Evolutionary conservation across 1,140 invertebrate genomes (phyloP).

Genomic region (Diorhabda carinulata): DNA sequence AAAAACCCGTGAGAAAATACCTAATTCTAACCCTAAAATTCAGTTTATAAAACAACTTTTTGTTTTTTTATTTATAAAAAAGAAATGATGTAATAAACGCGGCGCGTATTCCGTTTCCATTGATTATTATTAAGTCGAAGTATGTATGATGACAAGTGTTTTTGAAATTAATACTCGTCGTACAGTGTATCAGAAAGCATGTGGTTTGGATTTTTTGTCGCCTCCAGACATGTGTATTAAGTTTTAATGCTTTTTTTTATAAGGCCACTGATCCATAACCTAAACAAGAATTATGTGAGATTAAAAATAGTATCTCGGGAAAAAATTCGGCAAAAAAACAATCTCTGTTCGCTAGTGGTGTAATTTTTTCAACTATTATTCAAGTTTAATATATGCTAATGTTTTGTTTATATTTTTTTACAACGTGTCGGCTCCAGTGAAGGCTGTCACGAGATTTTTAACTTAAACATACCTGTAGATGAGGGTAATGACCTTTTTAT

Average conservation of each 20-base stretch:
- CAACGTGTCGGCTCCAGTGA: not conserved
- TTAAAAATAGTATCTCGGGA: conserved; percentile 27
- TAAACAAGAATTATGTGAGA: conserved; percentile 29
- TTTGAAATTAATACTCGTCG: conserved; percentile 34
- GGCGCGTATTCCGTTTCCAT: not conserved
- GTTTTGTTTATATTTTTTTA: conserved; percentile 22
- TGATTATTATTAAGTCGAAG: conserved; percentile 20
- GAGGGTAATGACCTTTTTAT: not conserved
- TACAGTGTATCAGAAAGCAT: conserved; percentile 29
- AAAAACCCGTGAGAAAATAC: too few species aligned
- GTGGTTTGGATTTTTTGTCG: conserved; percentile 39
- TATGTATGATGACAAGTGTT: conserved; percentile 32
- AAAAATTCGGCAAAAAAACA: conserved; percentile 28
- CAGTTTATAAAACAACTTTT: too few species aligned
- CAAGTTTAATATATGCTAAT: not conserved
- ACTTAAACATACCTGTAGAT: not conserved
- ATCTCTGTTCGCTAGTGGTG: conserved; percentile 21
- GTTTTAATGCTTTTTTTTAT: conserved; percentile 34
- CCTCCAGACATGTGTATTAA: conserved; percentile 34
- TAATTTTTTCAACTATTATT: conserved; percentile 8
- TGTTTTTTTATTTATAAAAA: not conserved
- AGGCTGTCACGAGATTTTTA: not conserved
- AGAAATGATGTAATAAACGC: not conserved
- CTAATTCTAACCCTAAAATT: too few species aligned
- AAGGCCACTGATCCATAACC: conserved; percentile 36